A percentile compares a stretch with the other conserved stretches of the same genome.
These are phyloP conservation scores for Vanessa cardui DNA, from an alignment of 2,888 invertebrate genomes.

Conservation along the genomic window DNA sequence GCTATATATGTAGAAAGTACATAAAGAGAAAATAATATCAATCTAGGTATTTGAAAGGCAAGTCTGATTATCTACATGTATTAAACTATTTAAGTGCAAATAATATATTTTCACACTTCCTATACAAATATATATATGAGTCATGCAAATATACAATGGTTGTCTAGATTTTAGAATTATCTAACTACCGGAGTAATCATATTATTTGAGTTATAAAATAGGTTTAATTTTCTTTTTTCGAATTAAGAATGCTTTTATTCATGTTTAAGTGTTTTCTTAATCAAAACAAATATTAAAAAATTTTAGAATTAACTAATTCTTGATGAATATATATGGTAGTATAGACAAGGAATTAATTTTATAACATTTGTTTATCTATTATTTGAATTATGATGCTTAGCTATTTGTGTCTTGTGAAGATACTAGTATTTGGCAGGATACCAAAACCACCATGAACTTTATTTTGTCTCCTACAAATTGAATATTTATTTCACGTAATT, in stretches of 20 bases:
- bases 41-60: not conserved
- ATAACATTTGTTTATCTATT: constrained; percentile 16
- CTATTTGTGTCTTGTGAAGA: constrained; percentile 42
- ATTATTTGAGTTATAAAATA: too few species aligned
- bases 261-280: too few species aligned
- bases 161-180: constrained; percentile 2
- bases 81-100: not conserved
- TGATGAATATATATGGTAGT: too few species aligned
- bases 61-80: not conserved
- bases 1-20: not conserved
- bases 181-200: not conserved
- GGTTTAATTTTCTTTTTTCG: too few species aligned
- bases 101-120: not conserved
- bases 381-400: constrained; percentile 23
- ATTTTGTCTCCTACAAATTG: constrained; percentile 24
- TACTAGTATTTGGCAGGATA: constrained; percentile 51
- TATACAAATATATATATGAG: not conserved
- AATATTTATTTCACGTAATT: constrained; percentile 26
- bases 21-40: not conserved
- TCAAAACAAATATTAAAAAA: too few species aligned
- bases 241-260: too few species aligned
- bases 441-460: constrained; percentile 52
- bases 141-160: not conserved
- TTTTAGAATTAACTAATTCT: too few species aligned
- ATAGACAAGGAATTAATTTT: too few species aligned